phyloP scores from a whole-genome alignment of 2,797 vertebrate genomes.

The Sebastes flavidus region DNA sequence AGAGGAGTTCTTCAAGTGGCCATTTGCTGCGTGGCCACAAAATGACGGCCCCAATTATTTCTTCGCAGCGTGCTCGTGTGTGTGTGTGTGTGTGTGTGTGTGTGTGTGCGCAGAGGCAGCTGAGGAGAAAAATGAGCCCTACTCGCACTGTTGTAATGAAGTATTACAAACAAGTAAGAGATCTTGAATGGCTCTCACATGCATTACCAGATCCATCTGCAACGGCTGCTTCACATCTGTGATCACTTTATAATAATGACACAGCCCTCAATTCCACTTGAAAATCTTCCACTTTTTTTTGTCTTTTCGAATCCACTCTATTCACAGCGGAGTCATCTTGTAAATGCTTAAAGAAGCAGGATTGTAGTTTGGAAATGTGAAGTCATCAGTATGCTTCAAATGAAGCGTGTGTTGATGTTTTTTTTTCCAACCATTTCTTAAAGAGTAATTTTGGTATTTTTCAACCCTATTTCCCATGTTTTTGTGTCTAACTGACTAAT shows the following conservation, averaged over 20 bases:
- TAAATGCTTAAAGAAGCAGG: not conserved
- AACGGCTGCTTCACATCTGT: constrained; percentile 15
- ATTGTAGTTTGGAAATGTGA: not conserved
- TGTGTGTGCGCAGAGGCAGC: constrained; percentile 9
- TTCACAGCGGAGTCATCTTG: not conserved
- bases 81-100: too few species aligned
- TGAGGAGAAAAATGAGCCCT: constrained; percentile 3
- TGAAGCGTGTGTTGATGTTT: too few species aligned
- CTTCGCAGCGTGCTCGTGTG: not conserved
- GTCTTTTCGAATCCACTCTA: not conserved
- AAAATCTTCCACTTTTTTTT: not conserved
- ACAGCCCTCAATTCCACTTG: constrained; percentile 11
- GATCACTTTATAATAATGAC: constrained; percentile 1
- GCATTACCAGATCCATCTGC: constrained; percentile 1
- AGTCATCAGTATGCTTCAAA: not conserved
- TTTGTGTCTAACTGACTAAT: too few species aligned
- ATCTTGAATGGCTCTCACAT: constrained; percentile 7
- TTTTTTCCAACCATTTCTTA: not conserved
- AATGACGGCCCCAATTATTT: constrained; percentile 43
- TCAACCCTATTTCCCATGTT: too few species aligned
- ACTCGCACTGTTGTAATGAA: constrained; percentile 9
- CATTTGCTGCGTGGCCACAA: constrained; percentile 28
- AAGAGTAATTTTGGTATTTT: not conserved
- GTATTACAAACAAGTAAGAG: constrained; percentile 24
- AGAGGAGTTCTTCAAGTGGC: constrained; percentile 45